Evolutionary conservation across 2,888 invertebrate species (phyloP), one percentile per base, ranked within the genome.

Genomic region (Leptinotarsa juncta): DNA sequence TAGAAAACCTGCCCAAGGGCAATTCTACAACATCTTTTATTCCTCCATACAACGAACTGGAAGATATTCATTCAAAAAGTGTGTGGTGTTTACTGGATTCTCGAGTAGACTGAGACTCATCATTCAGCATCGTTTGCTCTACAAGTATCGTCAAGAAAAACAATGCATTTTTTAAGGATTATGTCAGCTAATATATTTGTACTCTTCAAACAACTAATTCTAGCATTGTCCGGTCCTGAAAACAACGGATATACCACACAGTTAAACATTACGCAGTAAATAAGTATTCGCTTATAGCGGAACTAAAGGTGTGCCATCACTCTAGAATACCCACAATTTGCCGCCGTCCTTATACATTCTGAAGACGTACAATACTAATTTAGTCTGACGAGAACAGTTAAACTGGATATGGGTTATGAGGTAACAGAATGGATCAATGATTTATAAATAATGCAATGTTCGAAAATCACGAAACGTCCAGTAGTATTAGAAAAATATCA

Each of bases 311-410:
- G 57, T 57, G 57, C 20, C 20, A 51, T 57, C 20, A 57, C 57
- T 20, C 4, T 23, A 57, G 23, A 57, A 57, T 57, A 23, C 26
- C 18, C 20, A 57, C 14, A 57, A 57, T 57, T 57, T 57, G 18
- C 20, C 57, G 23, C 57, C 20, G 23, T 23, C 55, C 23, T 51
- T 57, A 57, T 57, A 3, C 20, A 57, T 57, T 57, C 57, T 57
- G 23, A 14, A 57, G 20, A 14, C 57, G 57, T 57, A 57, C 57
- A 23, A 57, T 57, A 57, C 57, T 20, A 20, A 57, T 57, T 57
- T 57, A 57, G 57, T 57, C 57, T 57, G 57, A 57, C 14, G 23
- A 57, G 57, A 57, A 57, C 57, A 57, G 57, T 57, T 57, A 57
- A 57, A 57, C 26, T 23, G 23, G 20, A 57, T 57, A 57, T 57